Evolutionary conservation across 1,140 invertebrate species (phyloP), one percentile per base, ranked within the genome.

Genomic region (Drosophila pruinosa): DNA sequence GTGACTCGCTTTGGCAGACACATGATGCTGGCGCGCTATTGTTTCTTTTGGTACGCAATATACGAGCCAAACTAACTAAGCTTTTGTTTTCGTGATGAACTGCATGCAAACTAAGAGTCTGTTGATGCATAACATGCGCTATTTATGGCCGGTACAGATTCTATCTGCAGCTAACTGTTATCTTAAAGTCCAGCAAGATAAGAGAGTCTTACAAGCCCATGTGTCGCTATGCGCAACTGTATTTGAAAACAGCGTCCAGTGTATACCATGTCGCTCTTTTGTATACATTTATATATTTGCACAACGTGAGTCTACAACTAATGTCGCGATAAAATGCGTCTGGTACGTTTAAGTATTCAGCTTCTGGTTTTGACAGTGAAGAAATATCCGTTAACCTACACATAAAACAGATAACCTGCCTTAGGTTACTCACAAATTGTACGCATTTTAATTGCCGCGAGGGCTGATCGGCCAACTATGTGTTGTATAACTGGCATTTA

Each of bases 221-320:
- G 21, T 28, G 53, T 22, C 24, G 50, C 45, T 50, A 71, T 83
- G 80, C 80, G 80, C 59, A 67, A 85, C 38, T 53, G 54, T 62
- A 50, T 31, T 53, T 64, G 71, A 78, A 77, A 48, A 45, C 31
- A 34, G 19, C 21, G n/a, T 28, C 36, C 36, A 41, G 59, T 10
- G 21, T 10, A 64, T 48, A 63, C 54, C 38, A 17, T 22, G 17
- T 38, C 48, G 61, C 61, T 50, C 8, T 48, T 53, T 36, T 45
- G 24, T 43, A 41, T n/a, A 63, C 28, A 38, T 5, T 48, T 65
- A 57, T 62, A 71, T 86, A 75, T 86, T 86, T 88, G 74, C 63
- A 28, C 78, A 88, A 86, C 82, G 82, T 86, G 82, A 88, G 82
- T 80, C 85, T 36, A 86, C 82, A 86, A 64, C 58, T 64, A 65